These are phyloP conservation scores for Automeris io DNA, from an alignment of 2,888 invertebrate genomes.

Conservation along the genomic window DNA sequence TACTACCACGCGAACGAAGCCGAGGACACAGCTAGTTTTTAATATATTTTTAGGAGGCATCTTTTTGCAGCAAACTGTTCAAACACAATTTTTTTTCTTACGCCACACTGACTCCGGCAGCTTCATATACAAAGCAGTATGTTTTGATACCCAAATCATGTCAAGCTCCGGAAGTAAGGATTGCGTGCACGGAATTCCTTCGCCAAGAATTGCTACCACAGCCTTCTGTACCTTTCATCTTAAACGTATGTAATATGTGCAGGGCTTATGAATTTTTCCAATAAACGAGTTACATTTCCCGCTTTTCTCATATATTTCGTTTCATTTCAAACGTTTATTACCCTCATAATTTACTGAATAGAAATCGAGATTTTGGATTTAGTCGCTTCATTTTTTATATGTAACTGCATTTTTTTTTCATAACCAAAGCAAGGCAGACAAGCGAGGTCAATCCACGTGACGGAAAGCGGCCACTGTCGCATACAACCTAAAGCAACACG, in stretches of 20 bases:
- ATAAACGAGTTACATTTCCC: not conserved
- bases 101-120: too few species aligned
- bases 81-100: too few species aligned
- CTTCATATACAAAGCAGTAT: too few species aligned
- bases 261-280: slow-evolving; percentile 1
- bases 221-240: not conserved
- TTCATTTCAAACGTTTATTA: not conserved
- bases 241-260: not conserved
- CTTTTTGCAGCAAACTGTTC: not conserved
- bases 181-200: slow-evolving; percentile 12
- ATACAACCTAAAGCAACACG: not conserved
- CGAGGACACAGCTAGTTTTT: not conserved
- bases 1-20: not conserved
- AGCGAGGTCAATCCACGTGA: not conserved
- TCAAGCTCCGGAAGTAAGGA: slow-evolving; percentile 3
- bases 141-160: not conserved
- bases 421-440: too few species aligned
- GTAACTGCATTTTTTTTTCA: too few species aligned
- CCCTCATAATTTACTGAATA: not conserved
- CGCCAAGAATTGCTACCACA: slow-evolving; percentile 7
- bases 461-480: not conserved
- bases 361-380: too few species aligned
- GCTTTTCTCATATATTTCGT: not conserved
- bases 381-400: not conserved
- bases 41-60: not conserved